A percentile compares a stretch with the other conserved stretches of the same genome.
Conservation (phyloP, 2,113 vertebrate species). For the Rhadina sibilatrix region DNA sequence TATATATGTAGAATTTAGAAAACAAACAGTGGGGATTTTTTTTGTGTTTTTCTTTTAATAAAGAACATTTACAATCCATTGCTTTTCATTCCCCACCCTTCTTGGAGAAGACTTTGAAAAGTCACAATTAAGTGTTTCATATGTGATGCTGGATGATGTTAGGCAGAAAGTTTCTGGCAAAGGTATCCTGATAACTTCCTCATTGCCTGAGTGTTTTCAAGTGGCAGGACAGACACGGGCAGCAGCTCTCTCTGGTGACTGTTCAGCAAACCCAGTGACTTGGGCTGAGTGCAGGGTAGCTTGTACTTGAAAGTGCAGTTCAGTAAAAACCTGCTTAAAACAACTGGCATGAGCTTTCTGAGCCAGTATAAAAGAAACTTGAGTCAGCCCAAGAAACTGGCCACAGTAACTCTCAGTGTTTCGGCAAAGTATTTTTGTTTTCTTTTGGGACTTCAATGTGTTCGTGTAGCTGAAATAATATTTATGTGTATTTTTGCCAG, state of each 20-base stretch:
- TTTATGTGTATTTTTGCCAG: neutral
- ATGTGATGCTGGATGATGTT: neutral
- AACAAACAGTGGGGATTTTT: neutral
- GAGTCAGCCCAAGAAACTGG: neutral
- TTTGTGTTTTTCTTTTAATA: neutral
- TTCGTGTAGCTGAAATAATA: neutral
- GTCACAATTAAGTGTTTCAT: neutral
- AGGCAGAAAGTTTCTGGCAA: neutral
- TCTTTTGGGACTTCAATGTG: neutral
- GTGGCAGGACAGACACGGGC: neutral
- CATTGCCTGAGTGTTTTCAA: neutral
- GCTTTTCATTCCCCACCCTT: fast-evolving
- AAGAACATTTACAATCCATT: neutral
- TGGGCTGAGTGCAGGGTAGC: neutral
- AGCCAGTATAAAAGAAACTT: neutral
- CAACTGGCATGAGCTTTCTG: neutral
- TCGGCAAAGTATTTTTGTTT: neutral
- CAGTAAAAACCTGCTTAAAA: neutral
- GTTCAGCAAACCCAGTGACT: neutral
- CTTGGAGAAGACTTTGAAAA: neutral
- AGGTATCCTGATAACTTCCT: neutral
- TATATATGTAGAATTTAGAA: neutral
- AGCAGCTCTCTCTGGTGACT: neutral
- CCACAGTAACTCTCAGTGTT: neutral
- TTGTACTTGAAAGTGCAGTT: neutral